phyloP scores from a whole-genome alignment of 1,140 invertebrate species.

The Scaptomyza montana region DNA sequence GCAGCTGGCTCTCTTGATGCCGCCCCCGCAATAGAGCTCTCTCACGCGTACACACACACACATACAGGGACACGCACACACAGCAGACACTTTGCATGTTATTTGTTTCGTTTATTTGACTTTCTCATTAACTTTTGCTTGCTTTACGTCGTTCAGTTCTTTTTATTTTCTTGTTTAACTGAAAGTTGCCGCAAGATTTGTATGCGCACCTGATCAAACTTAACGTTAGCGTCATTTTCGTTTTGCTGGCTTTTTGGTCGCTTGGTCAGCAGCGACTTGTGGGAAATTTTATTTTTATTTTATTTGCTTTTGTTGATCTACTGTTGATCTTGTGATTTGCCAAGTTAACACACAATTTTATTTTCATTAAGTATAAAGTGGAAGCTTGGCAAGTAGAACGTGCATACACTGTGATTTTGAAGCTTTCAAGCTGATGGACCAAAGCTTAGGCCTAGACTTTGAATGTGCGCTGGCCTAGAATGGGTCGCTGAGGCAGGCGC shows the following conservation, averaged over 20 bases:
- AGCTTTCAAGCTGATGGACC: background rate
- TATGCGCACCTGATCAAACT: slow-evolving; percentile 81
- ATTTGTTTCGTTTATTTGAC: slow-evolving; percentile 80
- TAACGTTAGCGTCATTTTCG: slow-evolving; percentile 73
- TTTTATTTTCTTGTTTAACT: slow-evolving; percentile 60
- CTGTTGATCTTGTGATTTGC: slow-evolving; percentile 64
- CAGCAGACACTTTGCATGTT: slow-evolving; percentile 69
- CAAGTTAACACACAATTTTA: slow-evolving; percentile 40
- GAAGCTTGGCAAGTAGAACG: background rate
- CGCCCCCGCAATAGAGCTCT: slow-evolving; percentile 23
- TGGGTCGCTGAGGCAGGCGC: slow-evolving; percentile 3
- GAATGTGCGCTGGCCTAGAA: slow-evolving; percentile 14
- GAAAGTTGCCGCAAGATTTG: slow-evolving; percentile 79
- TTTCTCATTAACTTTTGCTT: slow-evolving; percentile 82
- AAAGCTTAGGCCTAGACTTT: slow-evolving; percentile 36
- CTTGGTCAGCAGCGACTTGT: slow-evolving; percentile 48
- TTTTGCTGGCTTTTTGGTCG: slow-evolving; percentile 61
- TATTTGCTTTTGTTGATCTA: too few species aligned
- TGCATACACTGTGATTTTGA: background rate
- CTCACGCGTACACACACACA: slow-evolving; percentile 25
- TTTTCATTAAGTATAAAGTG: background rate
- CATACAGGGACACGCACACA: slow-evolving; percentile 5
- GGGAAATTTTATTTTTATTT: slow-evolving; percentile 63
- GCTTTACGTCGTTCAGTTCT: slow-evolving; percentile 38
- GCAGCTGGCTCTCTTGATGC: slow-evolving; percentile 38